Evolutionary conservation across 2,797 vertebrate species (phyloP).

Genomic region (Falco rusticolus): DNA sequence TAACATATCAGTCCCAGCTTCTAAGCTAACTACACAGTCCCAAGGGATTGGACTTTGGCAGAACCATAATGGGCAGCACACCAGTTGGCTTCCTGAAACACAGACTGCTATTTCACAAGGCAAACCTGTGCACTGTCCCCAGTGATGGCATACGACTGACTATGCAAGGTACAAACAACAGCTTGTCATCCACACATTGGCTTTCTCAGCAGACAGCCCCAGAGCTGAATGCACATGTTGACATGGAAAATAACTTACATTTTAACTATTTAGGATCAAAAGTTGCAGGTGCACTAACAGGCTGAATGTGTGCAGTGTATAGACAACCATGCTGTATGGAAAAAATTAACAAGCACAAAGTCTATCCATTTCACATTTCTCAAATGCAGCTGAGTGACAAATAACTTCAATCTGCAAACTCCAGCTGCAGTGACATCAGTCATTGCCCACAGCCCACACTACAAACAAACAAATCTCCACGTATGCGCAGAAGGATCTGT

Average conservation of each 20-base stretch:
- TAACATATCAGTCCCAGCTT: not conserved
- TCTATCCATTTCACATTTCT: not conserved
- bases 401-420: not conserved
- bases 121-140: not conserved
- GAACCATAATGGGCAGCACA: rapidly evolving
- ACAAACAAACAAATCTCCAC: not conserved
- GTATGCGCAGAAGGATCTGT: not conserved
- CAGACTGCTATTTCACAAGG: not conserved
- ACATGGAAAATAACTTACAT: not conserved
- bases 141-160: rapidly evolving
- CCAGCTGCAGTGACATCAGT: not conserved
- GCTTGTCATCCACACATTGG: not conserved
- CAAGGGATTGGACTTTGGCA: not conserved
- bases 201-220: not conserved
- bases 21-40: not conserved
- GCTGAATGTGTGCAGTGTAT: not conserved
- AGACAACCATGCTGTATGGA: not conserved
- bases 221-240: not conserved
- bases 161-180: not conserved
- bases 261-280: not conserved
- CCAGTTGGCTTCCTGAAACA: not conserved
- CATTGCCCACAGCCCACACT: not conserved
- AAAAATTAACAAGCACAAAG: not conserved
- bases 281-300: not conserved
- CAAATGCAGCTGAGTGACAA: not conserved